Evolutionary conservation across 2,113 vertebrate species (phyloP), one percentile per base, ranked within the genome.

Genomic region (Macquaria australasica): DNA sequence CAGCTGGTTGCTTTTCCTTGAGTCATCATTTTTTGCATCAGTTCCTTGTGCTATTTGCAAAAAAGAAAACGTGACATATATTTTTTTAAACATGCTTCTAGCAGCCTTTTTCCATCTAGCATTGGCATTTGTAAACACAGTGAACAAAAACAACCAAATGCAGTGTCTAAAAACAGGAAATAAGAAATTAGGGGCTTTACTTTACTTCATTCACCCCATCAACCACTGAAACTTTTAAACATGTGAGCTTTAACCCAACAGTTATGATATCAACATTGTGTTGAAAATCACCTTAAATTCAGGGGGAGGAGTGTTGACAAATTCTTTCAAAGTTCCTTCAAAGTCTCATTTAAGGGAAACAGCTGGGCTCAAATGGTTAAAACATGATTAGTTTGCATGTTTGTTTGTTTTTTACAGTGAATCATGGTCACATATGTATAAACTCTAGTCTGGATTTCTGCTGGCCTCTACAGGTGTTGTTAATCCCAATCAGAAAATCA

Each of bases 1-100:
- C 64, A 78, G 71, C 63, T 81, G 48, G 53, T 62, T 69, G 51
- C 39, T 72, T 79, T 51, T 18, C 23, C 23, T 16, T 31, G 53
- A 75, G 69, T 41, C 11, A 16, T n/a, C 28, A 34, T 39, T 39
- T 39, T 39, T 78, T 84, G 37, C 41, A 60, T 69, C 53, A 50
- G 60, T 59, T 82, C 23, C 18, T 58, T 51, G 69, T 63, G 59
- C 43, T 31, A 14, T 79, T 28, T 48, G 58, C 51, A 58, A 37
- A 62, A 45, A 73, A 62, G 0, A 43, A 37, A 78, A 79, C 41
- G 14, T 45, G 31, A 66, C 21, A 58, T 50, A 15, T 60, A 23
- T 64, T 67, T 63, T n/a, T 9, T 25, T 7, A 51, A 50, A 51
- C 45, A 3, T 37, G 12, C 11, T 34, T 34, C 2, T 6, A 8